A percentile compares a stretch with the other conserved stretches of the same genome.
Evolutionary conservation across 2,888 invertebrate genomes (phyloP).

Genomic region (Onchidella celtica): DNA sequence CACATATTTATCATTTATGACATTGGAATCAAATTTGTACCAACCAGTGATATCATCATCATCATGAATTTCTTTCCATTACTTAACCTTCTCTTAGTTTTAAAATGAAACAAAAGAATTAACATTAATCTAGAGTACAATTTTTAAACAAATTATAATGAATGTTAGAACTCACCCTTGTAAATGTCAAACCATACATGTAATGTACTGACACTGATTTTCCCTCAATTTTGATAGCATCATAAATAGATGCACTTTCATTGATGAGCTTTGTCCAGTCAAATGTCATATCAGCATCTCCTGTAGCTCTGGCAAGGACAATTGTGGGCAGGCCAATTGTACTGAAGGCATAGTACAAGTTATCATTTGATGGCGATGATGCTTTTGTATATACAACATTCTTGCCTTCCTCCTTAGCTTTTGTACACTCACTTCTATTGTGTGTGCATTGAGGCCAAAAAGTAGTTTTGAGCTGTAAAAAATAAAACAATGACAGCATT

Average conservation of each 20-base stretch:
- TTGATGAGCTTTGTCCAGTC: conserved; percentile 80
- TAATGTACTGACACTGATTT: conserved; percentile 81
- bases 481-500: no score
- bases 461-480: conserved; percentile 34
- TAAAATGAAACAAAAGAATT: no score
- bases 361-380: conserved; percentile 82
- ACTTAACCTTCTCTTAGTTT: no score
- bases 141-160: no score
- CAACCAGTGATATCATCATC: no score
- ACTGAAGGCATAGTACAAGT: conserved; percentile 86
- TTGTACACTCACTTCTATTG: conserved; percentile 6
- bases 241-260: conserved; percentile 14
- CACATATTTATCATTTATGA: no score
- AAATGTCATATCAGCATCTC: conserved; percentile 81
- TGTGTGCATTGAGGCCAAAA: conserved; percentile 47
- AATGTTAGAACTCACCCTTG: conserved; percentile 83
- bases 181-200: conserved; percentile 84
- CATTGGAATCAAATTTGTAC: no score
- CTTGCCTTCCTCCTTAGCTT: neutral
- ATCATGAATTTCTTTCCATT: no score
- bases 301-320: conserved; percentile 82
- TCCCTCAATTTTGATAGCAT: conserved; percentile 52
- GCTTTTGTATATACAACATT: conserved; percentile 82
- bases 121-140: no score
- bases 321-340: conserved; percentile 84